Percentiles rank a stretch among this genome's conserved stretches.
phyloP scores from a whole-genome alignment of 2,888 invertebrate genomes.

The Gibbula magus region DNA sequence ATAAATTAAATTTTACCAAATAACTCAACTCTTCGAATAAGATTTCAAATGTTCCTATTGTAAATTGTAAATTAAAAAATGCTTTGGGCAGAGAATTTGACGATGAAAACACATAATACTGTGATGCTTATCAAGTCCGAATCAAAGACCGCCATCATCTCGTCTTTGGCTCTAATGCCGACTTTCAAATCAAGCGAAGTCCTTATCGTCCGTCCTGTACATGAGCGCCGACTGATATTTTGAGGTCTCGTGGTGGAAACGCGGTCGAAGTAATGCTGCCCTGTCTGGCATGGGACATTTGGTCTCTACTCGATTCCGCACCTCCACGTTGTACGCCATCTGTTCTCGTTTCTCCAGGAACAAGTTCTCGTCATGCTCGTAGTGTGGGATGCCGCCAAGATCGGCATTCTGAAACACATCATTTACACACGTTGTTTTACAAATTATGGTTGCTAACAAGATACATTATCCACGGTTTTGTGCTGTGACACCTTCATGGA shows the following conservation, averaged over 20 bases:
- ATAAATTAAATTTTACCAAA: too few species aligned
- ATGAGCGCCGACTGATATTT: conserved; percentile 71
- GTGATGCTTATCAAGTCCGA: too few species aligned
- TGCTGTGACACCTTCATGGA: too few species aligned
- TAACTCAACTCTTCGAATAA: too few species aligned
- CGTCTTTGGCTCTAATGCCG: too few species aligned
- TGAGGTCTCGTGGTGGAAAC: conserved; percentile 67
- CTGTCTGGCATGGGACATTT: conserved; percentile 68
- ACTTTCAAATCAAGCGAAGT: not conserved
- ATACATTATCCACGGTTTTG: too few species aligned
- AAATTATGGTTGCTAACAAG: too few species aligned
- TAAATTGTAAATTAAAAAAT: too few species aligned
- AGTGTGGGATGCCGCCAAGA: conserved; percentile 70
- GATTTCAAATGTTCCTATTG: too few species aligned
- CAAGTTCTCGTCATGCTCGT: conserved; percentile 74
- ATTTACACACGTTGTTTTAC: not conserved
- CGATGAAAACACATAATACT: too few species aligned
- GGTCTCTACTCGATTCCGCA: conserved; percentile 65
- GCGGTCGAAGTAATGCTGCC: conserved; percentile 65
- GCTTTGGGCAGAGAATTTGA: too few species aligned
- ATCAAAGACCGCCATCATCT: too few species aligned
- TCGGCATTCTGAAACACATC: conserved; percentile 68
- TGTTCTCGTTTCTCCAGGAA: conserved; percentile 74
- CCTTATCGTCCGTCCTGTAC: conserved; percentile 48
- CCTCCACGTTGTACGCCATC: conserved; percentile 73